A percentile compares a stretch with the other conserved stretches of the same genome.
These are phyloP conservation scores for Sylvia borin DNA, from an alignment of 2,797 vertebrate species.

Conservation along the genomic window DNA sequence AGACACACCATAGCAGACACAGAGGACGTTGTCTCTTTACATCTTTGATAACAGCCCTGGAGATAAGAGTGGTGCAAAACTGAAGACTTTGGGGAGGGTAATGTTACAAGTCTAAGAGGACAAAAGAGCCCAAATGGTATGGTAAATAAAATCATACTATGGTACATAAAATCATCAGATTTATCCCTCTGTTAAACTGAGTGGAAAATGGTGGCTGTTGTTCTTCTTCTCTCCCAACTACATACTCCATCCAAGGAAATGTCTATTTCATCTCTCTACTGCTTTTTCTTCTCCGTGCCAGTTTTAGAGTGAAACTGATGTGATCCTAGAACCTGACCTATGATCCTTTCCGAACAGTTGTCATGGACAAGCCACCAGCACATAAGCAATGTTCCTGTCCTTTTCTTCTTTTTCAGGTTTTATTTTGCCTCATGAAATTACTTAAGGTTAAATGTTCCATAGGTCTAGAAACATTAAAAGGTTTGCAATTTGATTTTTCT, in stretches of 20 bases:
- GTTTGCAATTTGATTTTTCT: neutral
- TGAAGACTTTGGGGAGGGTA: neutral
- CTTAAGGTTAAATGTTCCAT: neutral
- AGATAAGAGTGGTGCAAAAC: neutral
- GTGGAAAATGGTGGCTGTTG: neutral
- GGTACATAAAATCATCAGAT: neutral
- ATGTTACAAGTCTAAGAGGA: neutral
- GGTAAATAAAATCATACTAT: neutral
- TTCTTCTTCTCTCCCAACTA: neutral
- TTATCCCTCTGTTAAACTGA: neutral
- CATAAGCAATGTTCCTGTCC: neutral
- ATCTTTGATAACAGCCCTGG: neutral
- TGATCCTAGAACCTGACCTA: neutral
- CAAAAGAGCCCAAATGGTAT: neutral
- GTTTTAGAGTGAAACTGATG: neutral
- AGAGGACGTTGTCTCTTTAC: neutral
- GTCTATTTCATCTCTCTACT: neutral
- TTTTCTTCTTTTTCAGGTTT: neutral
- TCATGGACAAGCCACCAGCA: neutral
- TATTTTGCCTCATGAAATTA: neutral
- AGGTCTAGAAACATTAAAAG: neutral
- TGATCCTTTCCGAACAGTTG: neutral
- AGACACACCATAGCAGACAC: neutral
- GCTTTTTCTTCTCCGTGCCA: neutral
- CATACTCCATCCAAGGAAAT: neutral